Evolutionary conservation across 1,140 invertebrate genomes (phyloP), one percentile per base, ranked within the genome.

Genomic region (Colletes latitarsis): DNA sequence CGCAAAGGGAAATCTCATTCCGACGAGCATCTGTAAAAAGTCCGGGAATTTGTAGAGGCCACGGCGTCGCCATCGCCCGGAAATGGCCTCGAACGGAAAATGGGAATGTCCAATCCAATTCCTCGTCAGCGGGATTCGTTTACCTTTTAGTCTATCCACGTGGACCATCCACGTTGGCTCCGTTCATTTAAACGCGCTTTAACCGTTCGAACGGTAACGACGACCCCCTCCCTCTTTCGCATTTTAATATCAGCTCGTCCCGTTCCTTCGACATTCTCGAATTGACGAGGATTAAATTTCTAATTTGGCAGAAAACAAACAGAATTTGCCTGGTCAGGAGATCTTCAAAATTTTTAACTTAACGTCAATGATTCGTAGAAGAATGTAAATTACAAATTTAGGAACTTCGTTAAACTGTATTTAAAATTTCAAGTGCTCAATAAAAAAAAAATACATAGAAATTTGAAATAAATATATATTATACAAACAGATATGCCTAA

Each of bases 1-100:
- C 39, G 39, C n/a, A 12, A 17, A 77, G 46, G 67, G 67, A 71
- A 77, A 77, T 77, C 76, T 77, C 57, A 71, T 77, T 71, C 55
- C 57, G 21, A 30, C 14, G 52, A 77, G 58, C 46, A 62, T 77
- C 76, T 58, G 76, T 53, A 71, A 77, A 71, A 77, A 71, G 43
- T 77, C n/a, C 9, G 30, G 67, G 67, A 70, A 77, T 77, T 70
- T 70, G 66, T 77, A 70, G 66, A 68, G 43, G 55, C n/a, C 49
- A 8, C 49, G 15, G 12, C 49, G 49, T 12, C 62, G 64, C 57
- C 21, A 12, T 52, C 43, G 55, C 30, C 19, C 43, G 75, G 75
- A 70, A 77, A 70, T 70, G 66, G 55, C n/a, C 64, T 17, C 41
- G 43, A 62, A 77, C 57, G 55, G 53, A 58, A 58, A 77, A 77